phyloP scores from a whole-genome alignment of 2,888 invertebrate species.

The Brachyptera risi region DNA sequence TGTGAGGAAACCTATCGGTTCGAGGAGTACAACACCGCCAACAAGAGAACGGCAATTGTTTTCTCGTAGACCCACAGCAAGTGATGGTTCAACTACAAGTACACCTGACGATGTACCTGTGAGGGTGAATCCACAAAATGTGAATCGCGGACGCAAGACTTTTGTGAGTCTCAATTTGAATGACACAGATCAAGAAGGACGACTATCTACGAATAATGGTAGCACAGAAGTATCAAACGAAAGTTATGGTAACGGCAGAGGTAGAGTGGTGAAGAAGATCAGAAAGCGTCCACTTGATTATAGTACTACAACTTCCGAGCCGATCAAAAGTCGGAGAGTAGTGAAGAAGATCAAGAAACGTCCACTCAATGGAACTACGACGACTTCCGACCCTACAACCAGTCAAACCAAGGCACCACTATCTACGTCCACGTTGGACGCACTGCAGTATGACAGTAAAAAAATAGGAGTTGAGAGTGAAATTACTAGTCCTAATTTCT shows the following conservation, averaged over 20 bases:
- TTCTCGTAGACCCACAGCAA: no score
- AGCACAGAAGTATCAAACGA: no score
- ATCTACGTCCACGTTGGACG: constrained; percentile 4
- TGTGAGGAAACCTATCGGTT: no score
- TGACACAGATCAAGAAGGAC: no score
- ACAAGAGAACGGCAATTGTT: no score
- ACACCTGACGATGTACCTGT: no score
- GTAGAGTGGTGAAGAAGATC: constrained; percentile 4
- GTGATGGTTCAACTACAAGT: no score
- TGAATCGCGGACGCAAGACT: no score
- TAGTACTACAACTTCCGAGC: constrained; percentile 3
- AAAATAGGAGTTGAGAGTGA: not conserved
- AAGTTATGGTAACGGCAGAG: not conserved
- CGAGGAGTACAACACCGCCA: no score
- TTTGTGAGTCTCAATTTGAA: no score
- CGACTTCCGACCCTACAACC: not conserved
- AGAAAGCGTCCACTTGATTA: constrained; percentile 3
- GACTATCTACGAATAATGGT: no score
- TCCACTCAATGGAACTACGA: constrained; percentile 13
- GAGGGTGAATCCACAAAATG: no score
- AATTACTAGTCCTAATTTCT: not conserved
- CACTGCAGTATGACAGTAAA: constrained; percentile 6
- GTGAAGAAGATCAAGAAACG: constrained; percentile 10
- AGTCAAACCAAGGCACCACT: not conserved
- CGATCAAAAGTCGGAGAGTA: constrained; percentile 10